Conservation (phyloP, 1,140 invertebrate species). For the Adoxophyes honmai region DNA sequence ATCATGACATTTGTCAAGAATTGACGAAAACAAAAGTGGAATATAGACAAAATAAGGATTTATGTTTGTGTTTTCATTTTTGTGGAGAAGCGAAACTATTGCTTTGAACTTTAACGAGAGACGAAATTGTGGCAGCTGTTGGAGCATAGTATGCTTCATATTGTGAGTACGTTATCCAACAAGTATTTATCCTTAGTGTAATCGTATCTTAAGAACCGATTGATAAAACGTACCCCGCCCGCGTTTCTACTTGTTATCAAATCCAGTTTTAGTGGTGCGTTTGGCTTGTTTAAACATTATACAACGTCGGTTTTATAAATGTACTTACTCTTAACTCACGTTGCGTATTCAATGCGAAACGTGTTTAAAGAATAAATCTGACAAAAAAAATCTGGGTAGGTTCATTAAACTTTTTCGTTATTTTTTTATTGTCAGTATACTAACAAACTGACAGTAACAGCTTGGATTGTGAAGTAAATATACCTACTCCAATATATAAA, state of each 20-base stretch:
- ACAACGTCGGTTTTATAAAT: too few species aligned
- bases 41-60: conserved; percentile 41
- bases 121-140: conserved; percentile 58
- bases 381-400: too few species aligned
- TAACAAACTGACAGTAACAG: too few species aligned
- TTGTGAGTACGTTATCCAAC: conserved; percentile 50
- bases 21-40: conserved; percentile 31
- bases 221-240: conserved; percentile 4
- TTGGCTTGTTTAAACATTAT: too few species aligned
- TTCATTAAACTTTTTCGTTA: too few species aligned
- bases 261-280: too few species aligned
- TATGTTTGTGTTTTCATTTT: conserved; percentile 61
- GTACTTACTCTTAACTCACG: too few species aligned
- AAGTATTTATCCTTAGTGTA: conserved; percentile 9
- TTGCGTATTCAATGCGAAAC: too few species aligned
- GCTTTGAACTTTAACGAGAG: conserved; percentile 28
- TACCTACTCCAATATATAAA: too few species aligned
- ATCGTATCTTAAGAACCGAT: neutral
- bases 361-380: too few species aligned
- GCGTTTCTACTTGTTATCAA: neutral
- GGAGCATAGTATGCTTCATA: conserved; percentile 69
- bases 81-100: conserved; percentile 44
- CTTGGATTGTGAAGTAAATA: too few species aligned
- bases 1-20: conserved; percentile 21
- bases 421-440: too few species aligned